Evolutionary conservation across 1,140 invertebrate genomes (phyloP), one percentile per base, ranked within the genome.

Genomic region (Lethrus apterus): DNA sequence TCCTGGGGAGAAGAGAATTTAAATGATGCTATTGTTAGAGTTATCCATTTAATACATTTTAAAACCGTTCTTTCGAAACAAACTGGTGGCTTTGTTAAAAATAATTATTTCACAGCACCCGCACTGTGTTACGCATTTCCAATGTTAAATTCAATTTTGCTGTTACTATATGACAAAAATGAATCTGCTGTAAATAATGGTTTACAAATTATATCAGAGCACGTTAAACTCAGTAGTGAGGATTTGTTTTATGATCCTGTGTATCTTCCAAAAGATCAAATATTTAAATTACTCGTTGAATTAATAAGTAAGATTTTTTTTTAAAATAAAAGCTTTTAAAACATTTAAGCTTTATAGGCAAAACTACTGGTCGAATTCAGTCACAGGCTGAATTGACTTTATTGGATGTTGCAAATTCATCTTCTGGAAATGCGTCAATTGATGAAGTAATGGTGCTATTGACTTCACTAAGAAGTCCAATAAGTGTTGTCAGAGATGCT

Each of bases 51-150:
- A 0, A 66, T 69, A 30, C 21, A 48, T 18, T 18, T 13, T 29
- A 21, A 64, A 5, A 79, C 77, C 1, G 69, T 73, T 0, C 57
- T 67, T 43, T n/a, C 42, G 19, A 14, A 48, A 29, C 8, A 11
- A 2, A 14, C 24, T 8, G 4, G 3, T 13, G 4, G 11, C 9
- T 10, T 7, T 4, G 38, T 7, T 4, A n/a, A n/a, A n/a, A 32
- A 45, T 4, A 13, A 32, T n/a, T 32, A 30, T 15, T 43, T 48
- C 4, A 42, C 38, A 14, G 15, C 80, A 0, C 80, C 87, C 2
- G 80, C 81, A 0, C 91, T 94, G 68, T 81, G 85, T 26, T 93
- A 87, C 59, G 73, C 80, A 15, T 94, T 92, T 64, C 83, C 86
- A 4, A 77, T 94, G 44, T 65, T 95, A 2, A 80, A 79, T 46